phyloP scores from a whole-genome alignment of 2,888 invertebrate species.

The Odontocolon sp. region DNA sequence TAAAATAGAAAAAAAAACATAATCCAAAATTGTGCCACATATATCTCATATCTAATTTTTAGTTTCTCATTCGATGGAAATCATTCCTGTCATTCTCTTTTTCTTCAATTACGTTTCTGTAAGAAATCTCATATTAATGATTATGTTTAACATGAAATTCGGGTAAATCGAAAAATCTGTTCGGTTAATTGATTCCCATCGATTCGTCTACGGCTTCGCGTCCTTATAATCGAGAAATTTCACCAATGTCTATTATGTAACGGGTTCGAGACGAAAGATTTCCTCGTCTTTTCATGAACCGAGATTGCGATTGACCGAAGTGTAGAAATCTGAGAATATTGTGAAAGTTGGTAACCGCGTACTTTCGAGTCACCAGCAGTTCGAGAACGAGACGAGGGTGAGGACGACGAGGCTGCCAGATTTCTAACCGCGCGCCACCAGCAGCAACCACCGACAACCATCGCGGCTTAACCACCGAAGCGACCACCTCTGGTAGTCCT shows the following conservation, averaged over 20 bases:
- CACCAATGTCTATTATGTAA: constrained; percentile 6
- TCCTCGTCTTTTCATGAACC: not conserved
- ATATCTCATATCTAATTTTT: too few species aligned
- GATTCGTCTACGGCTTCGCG: constrained; percentile 9
- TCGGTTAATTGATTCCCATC: constrained; percentile 32
- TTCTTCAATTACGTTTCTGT: too few species aligned
- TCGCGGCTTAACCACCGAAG: constrained; percentile 61
- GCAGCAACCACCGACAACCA: constrained; percentile 63
- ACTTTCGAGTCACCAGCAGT: not conserved
- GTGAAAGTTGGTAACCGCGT: constrained; percentile 17
- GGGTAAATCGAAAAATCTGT: constrained; percentile 32
- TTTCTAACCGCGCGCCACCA: constrained; percentile 63
- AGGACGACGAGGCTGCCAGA: constrained; percentile 24
- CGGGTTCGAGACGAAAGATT: not conserved
- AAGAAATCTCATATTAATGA: constrained; percentile 8
- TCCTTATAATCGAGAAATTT: constrained; percentile 36
- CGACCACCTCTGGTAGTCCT: constrained; percentile 34
- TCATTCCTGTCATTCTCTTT: constrained; percentile 1
- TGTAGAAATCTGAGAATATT: not conserved
- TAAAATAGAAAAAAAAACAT: constrained; percentile 5
- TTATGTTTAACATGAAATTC: too few species aligned
- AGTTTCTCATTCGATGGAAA: too few species aligned
- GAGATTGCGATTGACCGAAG: not conserved
- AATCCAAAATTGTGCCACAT: constrained; percentile 14
- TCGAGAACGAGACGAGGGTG: constrained; percentile 3